Evolutionary conservation across 2,113 vertebrate species (phyloP), one percentile per base, ranked within the genome.

Genomic region (Pica pica): DNA sequence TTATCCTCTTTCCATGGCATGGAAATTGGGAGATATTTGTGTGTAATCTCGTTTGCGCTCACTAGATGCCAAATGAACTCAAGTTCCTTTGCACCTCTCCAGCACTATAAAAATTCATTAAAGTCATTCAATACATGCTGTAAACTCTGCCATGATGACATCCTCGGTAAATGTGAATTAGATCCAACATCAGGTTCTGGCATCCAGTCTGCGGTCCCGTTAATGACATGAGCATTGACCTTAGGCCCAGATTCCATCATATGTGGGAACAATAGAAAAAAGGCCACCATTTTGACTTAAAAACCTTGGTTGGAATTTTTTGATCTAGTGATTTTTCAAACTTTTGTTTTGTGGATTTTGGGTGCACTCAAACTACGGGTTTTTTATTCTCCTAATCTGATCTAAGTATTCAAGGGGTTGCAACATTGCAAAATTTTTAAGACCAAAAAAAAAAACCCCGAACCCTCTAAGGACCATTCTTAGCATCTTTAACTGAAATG

Each of bases 21-120:
- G 89, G 76, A 94, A 95, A 94, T 86, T 77, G 86, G 76, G 76
- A 89, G 60, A 80, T 78, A 81, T 83, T 95, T 81, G 30, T 95
- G 88, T 89, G 80, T 90, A 94, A 97, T 96, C 92, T 93, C 10
- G 27, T 91, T 94, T 90, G 63, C 0, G 0, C 63, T 94, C 1
- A 1, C 85, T 65, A 57, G 90, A 90, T 57, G 63, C 83, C 79
- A 88, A 94, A 88, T 46, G 52, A 95, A 71, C 69, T 75, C 77
- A 21, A 73, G 60, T 56, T 81, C 77, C 39, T 70, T 86, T 2
- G 11, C 63, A 83, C 50, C 30, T 79, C 61, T 64, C 50, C 84
- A 76, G 55, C 44, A 21, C 15, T 44, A 41, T 24, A 49, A 83
- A 91, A 91, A 88, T 68, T 59, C n/a, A 69, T 78, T 64, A 7